Percentiles rank a stretch among this genome's conserved stretches.
phyloP scores from a whole-genome alignment of 2,113 vertebrate genomes.

The Scartelaos histophorus region DNA sequence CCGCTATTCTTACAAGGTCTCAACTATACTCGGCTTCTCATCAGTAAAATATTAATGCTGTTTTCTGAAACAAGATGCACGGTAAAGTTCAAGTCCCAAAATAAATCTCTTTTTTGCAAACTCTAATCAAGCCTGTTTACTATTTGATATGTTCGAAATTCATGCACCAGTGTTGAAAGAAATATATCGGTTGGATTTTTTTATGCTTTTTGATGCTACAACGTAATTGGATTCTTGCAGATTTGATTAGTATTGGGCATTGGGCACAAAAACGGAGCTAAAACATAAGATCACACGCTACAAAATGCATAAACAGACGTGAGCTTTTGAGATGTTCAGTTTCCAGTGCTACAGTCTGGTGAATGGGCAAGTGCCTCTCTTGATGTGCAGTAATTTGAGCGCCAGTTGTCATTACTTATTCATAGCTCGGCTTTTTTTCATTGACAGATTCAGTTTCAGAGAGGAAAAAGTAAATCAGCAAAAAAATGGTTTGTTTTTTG shows the following conservation, averaged over 20 bases:
- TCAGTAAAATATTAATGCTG: neutral
- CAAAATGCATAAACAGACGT: too few species aligned
- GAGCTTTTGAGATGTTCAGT: too few species aligned
- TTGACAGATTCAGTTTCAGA: too few species aligned
- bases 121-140: neutral
- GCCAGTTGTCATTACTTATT: too few species aligned
- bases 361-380: too few species aligned
- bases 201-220: neutral
- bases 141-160: neutral
- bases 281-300: too few species aligned
- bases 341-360: too few species aligned
- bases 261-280: too few species aligned
- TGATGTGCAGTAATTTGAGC: too few species aligned
- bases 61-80: neutral
- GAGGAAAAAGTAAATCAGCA: too few species aligned
- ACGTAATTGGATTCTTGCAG: neutral
- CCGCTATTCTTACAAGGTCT: neutral
- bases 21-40: neutral
- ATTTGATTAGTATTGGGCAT: neutral
- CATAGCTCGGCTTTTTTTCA: too few species aligned
- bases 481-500: too few species aligned
- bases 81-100: neutral
- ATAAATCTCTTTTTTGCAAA: neutral
- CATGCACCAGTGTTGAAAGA: neutral
- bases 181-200: neutral